Evolutionary conservation across 1,140 invertebrate species (phyloP).

Genomic region (Pseudomyrmex concolor): DNA sequence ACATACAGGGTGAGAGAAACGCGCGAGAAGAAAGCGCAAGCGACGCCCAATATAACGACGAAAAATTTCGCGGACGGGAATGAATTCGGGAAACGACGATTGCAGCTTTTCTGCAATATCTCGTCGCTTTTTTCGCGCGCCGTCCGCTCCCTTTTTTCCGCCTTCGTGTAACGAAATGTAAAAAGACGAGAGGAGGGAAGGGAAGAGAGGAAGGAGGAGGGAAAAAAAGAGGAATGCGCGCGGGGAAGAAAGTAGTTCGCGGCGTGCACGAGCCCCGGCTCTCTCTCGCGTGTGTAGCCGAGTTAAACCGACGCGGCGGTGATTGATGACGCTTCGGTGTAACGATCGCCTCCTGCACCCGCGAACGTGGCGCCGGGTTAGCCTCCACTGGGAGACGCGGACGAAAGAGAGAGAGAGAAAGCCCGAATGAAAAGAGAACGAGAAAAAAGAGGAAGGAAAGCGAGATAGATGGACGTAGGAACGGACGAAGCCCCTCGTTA

Average conservation of each 20-base stretch:
- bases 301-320: constrained; percentile 74
- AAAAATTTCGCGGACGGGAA: constrained; percentile 12
- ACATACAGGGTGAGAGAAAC: neutral
- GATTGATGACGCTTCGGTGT: constrained; percentile 77
- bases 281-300: constrained; percentile 73
- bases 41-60: neutral
- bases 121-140: constrained; percentile 33
- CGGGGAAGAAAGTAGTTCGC: constrained; percentile 70
- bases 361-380: constrained; percentile 70
- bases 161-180: constrained; percentile 67
- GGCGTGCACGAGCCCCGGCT: constrained; percentile 66
- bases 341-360: constrained; percentile 75
- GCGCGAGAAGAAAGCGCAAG: neutral
- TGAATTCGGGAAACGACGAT: constrained; percentile 37
- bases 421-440: constrained; percentile 33
- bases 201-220: constrained; percentile 18
- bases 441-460: constrained; percentile 27
- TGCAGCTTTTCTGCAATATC: constrained; percentile 42
- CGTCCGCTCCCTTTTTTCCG: constrained; percentile 42
- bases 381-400: constrained; percentile 50
- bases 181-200: constrained; percentile 51
- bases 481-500: constrained; percentile 71
- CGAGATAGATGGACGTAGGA: constrained; percentile 62
- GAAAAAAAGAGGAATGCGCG: neutral
- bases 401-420: neutral